A percentile compares a stretch with the other conserved stretches of the same genome.
Conservation (phyloP, 1,140 invertebrate species). For the Goniozus legneri region DNA sequence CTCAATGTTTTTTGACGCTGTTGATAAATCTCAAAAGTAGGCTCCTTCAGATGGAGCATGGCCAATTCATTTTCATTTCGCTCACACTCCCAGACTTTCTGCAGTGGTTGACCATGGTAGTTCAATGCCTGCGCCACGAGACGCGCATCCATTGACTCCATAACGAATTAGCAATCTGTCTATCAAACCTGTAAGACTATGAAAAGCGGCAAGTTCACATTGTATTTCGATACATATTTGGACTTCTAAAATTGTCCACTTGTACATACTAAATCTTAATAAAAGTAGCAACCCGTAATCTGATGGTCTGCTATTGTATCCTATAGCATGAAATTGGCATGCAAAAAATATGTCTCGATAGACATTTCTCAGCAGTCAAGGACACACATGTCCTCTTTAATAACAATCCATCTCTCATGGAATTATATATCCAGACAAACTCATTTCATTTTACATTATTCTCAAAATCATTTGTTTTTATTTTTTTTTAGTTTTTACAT, state of each 20-base stretch:
- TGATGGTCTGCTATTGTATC: too few species aligned
- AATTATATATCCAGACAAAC: too few species aligned
- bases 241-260: neutral
- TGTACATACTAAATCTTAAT: neutral
- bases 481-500: too few species aligned
- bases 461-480: too few species aligned
- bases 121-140: slow-evolving; percentile 71
- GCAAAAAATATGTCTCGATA: too few species aligned
- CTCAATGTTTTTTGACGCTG: slow-evolving; percentile 67
- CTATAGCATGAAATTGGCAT: too few species aligned
- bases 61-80: slow-evolving; percentile 69
- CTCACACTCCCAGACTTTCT: slow-evolving; percentile 81
- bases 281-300: too few species aligned
- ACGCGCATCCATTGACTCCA: slow-evolving; percentile 61
- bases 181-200: slow-evolving; percentile 47
- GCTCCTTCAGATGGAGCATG: slow-evolving; percentile 65
- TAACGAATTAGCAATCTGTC: slow-evolving; percentile 23
- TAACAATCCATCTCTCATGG: too few species aligned
- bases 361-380: too few species aligned
- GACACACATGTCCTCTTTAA: too few species aligned
- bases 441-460: too few species aligned
- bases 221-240: slow-evolving; percentile 1
- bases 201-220: slow-evolving; percentile 35
- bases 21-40: slow-evolving; percentile 71
- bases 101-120: slow-evolving; percentile 80